Percentiles rank a stretch among this genome's conserved stretches.
These are phyloP conservation scores for Drosophila ohnishii DNA, from an alignment of 1,140 invertebrate species.

Conservation along the genomic window DNA sequence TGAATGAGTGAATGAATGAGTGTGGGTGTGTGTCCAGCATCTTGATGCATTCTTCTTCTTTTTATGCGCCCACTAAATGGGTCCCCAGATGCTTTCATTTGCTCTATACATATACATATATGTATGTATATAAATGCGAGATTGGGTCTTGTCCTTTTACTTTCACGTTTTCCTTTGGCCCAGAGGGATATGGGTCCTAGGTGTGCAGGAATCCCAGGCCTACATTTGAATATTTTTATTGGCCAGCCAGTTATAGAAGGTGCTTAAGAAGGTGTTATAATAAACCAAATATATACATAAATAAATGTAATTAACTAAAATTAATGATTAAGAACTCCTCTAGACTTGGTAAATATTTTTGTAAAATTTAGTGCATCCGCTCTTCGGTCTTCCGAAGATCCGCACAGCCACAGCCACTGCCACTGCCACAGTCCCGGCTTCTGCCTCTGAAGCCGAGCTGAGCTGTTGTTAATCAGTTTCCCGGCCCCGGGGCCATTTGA, in stretches of 20 bases:
- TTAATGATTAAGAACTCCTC: neutral
- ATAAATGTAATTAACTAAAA: neutral
- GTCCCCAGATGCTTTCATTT: slow-evolving; percentile 70
- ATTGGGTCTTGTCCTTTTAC: slow-evolving; percentile 21
- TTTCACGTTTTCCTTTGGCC: slow-evolving; percentile 3
- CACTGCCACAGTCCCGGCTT: too few relatives aligned
- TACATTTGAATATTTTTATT: slow-evolving; percentile 35
- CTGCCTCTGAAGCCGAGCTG: neutral
- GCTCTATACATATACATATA: slow-evolving; percentile 28
- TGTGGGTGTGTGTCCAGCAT: slow-evolving; percentile 26
- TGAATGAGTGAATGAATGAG: slow-evolving; percentile 8
- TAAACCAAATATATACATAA: too few relatives aligned
- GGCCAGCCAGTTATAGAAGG: neutral
- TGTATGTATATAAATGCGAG: slow-evolving; percentile 21
- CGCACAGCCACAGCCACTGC: neutral
- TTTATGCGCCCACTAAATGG: slow-evolving; percentile 60
- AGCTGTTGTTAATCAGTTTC: slow-evolving; percentile 56
- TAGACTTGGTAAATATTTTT: neutral
- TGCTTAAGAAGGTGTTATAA: neutral
- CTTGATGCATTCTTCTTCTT: slow-evolving; percentile 44
- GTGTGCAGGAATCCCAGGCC: neutral
- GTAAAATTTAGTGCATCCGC: neutral
- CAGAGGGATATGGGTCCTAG: neutral
- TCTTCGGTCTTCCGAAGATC: neutral
- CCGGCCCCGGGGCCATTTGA: slow-evolving; percentile 26